Conservation (phyloP, 2,113 vertebrate species). For the Porphyrio hochstetteri region DNA sequence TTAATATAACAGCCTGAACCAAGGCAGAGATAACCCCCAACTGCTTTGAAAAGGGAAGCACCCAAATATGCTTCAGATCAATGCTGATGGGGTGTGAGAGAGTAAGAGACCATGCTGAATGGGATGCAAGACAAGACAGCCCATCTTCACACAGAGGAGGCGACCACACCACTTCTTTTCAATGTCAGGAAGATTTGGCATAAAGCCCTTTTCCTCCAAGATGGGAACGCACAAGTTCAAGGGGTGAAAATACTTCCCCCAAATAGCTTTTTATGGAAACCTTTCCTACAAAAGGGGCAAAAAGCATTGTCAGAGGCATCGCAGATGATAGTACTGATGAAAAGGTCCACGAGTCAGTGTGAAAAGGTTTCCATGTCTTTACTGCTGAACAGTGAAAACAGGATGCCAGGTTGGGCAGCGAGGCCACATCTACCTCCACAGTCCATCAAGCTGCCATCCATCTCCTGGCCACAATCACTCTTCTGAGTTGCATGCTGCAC, state of each 20-base stretch:
- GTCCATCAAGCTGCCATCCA: background rate
- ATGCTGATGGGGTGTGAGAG: rapidly evolving
- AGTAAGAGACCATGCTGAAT: background rate
- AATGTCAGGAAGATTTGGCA: background rate
- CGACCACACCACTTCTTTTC: background rate
- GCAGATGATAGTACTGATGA: background rate
- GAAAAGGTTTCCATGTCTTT: background rate
- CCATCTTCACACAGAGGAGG: background rate
- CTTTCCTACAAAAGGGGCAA: background rate
- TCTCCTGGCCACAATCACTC: background rate
- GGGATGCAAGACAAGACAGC: background rate
- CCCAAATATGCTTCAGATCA: background rate
- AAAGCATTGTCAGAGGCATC: background rate
- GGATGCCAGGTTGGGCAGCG: background rate
- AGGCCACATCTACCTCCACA: background rate
- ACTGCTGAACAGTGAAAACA: background rate
- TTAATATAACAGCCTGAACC: background rate
- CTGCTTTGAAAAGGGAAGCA: background rate
- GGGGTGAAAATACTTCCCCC: background rate
- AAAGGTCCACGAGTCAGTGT: background rate
- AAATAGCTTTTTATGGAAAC: background rate
- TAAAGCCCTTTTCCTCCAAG: background rate
- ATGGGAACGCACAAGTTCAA: background rate
- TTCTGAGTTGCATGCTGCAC: background rate
- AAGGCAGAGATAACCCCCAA: background rate